Base-by-base conservation (phyloP, 2,888 invertebrate species). In the Ceramica pisi region DNA sequence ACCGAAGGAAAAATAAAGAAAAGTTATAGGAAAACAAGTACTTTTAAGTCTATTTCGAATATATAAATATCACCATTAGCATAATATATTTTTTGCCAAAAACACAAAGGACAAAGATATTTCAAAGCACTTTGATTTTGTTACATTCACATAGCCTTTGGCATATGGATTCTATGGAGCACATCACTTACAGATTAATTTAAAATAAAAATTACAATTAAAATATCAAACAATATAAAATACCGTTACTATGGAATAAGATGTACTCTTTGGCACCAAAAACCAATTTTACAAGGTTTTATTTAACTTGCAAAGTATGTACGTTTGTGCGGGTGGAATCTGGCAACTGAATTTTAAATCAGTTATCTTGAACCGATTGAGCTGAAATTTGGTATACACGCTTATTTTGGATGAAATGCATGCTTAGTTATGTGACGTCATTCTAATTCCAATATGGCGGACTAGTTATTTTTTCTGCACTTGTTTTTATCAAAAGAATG, bases 131-230 rank as follows among this genome's bases (percentile, higher is more conserved):
- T 77, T 63, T 59, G n/a, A 21, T 35, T 41, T 26, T 41, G 19
- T 81, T 60, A 44, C 21, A 19, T 31, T 50, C 6, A 19, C 4
- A 3, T 56, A 64, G 82, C 78, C 63, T 67, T 56, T 23, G 66
- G 63, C 59, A 19, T 59, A 10, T 78, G 19, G 21, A 21, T 50
- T 41, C 23, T 65, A 38, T 12, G 35, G 56, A 35, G 44, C 50
- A 56, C n/a, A 56, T 81, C 78, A 78, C 19, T 60, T 48, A 53
- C 78, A 78, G 82, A 61, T 60, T 19, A 53, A 3, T 51, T 19
- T 21, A 67, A 51, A 51, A 55, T 31, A 31, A 14, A 38, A n/a
- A 62, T 53, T 7, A 21, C 21, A 50, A 50, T 46, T 12, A 9
- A 38, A 67, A 46, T 26, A 7, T 14, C 8, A n/a, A n/a, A 1